Conservation (phyloP, 1,140 invertebrate species). For the Saccostrea echinata region DNA sequence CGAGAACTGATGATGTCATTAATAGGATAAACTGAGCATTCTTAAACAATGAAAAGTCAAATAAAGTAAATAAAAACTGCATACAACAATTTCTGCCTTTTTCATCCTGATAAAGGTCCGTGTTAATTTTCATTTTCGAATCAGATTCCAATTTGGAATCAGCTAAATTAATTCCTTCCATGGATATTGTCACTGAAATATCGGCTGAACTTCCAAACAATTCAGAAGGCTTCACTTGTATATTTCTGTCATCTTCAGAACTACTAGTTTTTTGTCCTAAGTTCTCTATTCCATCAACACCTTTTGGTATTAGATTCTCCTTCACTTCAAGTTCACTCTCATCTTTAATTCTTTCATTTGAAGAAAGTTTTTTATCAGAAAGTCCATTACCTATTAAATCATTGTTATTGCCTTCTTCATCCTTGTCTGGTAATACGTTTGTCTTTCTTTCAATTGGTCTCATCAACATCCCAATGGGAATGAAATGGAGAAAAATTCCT, state of each 20-base stretch:
- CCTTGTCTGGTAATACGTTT: neutral
- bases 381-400: neutral
- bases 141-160: neutral
- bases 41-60: constrained; percentile 33
- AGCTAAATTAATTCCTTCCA: neutral
- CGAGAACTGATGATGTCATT: neutral
- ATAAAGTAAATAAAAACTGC: neutral
- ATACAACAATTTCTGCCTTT: neutral
- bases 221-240: neutral
- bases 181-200: neutral
- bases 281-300: neutral
- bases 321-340: neutral
- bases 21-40: constrained; percentile 15
- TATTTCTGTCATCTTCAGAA: no score
- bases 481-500: constrained; percentile 77
- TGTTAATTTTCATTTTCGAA: neutral
- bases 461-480: constrained; percentile 42
- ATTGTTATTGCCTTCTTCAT: neutral
- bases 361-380: neutral
- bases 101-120: neutral
- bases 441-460: constrained; percentile 42
- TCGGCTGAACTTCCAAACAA: neutral
- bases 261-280: no score
- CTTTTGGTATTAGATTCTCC: neutral
- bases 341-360: neutral